Percentiles rank a stretch among this genome's conserved stretches.
phyloP scores from a whole-genome alignment of 2,888 invertebrate genomes.

The Harpagoxenus sublaevis region DNA sequence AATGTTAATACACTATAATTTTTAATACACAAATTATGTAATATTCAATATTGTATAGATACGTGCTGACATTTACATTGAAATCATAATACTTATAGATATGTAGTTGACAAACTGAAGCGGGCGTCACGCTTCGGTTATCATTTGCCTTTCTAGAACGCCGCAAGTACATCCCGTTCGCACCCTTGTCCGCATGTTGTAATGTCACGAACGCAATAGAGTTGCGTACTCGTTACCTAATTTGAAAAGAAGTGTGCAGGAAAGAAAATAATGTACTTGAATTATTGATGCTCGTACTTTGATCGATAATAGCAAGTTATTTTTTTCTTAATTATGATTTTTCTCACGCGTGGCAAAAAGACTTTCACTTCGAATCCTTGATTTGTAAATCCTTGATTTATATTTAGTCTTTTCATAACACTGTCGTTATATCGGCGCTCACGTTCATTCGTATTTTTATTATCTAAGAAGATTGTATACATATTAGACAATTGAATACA shows the following conservation, averaged over 20 bases:
- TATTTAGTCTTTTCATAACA: conserved; percentile 7
- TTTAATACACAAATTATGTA: conserved; percentile 7
- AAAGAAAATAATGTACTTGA: not conserved
- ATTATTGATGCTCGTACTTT: not conserved
- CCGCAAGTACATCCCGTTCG: conserved; percentile 3
- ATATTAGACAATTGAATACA: not conserved
- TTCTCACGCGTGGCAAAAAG: not conserved
- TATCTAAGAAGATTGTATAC: not conserved
- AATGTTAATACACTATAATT: not conserved
- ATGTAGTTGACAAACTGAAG: conserved; percentile 59
- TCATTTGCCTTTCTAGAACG: conserved; percentile 70
- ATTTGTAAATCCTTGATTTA: conserved; percentile 36
- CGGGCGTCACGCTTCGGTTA: conserved; percentile 67
- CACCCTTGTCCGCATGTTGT: not conserved
- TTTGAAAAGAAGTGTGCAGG: not conserved
- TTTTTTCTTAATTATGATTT: not conserved
- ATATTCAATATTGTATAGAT: conserved; percentile 4
- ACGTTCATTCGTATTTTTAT: not conserved
- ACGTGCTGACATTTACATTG: conserved; percentile 77
- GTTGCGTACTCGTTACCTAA: conserved; percentile 6
- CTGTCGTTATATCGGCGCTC: not conserved
- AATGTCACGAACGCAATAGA: not conserved
- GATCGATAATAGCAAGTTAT: not conserved
- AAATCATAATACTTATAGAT: conserved; percentile 69
- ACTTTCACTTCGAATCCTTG: conserved; percentile 30